Base-by-base conservation (phyloP, 2,888 invertebrate species). In the Liodrosophila aerea region DNA sequence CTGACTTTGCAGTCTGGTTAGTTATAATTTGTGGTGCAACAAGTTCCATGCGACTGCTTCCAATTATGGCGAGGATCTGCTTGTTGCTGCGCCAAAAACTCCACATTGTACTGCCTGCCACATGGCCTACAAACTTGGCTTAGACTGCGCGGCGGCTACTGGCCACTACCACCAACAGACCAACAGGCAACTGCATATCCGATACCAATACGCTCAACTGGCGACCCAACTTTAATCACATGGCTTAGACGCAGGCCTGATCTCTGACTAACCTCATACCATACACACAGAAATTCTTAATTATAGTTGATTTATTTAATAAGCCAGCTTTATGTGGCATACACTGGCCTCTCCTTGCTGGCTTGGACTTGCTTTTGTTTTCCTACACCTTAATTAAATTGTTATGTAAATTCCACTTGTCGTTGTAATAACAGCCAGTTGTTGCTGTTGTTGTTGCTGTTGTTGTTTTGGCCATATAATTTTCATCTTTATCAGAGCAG, bases 31-130 rank as follows among this genome's bases (percentile, higher is more conserved):
- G 57, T 39, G 39, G 61, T 60, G 37, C 67, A 84, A 84, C 87
- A 76, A 80, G 88, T 87, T 87, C 84, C 87, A 82, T 71, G 77
- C 76, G 84, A 84, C 66, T 84, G 80, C 87, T 77, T 87, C 77
- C 87, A 87, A 87, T 87, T 87, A 87, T 83, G 87, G 86, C 63
- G 62, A 84, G 77, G 78, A 84, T 81, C 82, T 80, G 73, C 64
- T 80, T 76, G 80, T 76, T 69, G 85, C 78, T 78, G 54, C 75
- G 51, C 84, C 77, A 77, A 83, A 83, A 77, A 85, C 61, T 72
- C 80, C 78, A 68, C 16, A 8, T 36, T 13, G 15, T 64, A 47
- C 71, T 69, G 50, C 50, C 33, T 51, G 54, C 53, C 40, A 45
- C 41, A 46, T 51, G 63, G 60, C 73, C 80, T 61, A 60, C 81